phyloP scores from a whole-genome alignment of 2,888 invertebrate species.

The Halocaridina rubra region DNA sequence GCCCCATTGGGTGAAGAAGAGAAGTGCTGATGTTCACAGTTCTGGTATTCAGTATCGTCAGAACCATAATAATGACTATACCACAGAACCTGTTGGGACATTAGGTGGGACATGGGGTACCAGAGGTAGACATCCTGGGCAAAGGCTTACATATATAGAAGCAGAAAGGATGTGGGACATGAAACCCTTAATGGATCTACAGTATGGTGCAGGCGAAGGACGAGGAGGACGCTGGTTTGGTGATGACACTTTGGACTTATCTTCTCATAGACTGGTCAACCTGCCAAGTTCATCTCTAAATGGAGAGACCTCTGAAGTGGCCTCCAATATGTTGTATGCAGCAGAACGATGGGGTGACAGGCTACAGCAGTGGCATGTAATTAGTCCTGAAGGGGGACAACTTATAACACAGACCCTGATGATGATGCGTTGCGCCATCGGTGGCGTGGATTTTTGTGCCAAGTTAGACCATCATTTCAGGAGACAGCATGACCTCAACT shows the following conservation, averaged over 20 bases:
- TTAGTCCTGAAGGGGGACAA: conserved; percentile 27
- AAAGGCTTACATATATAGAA: not conserved
- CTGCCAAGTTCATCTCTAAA: not conserved
- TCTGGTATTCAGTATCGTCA: not conserved
- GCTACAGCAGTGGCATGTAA: conserved; percentile 29
- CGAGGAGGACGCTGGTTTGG: not conserved
- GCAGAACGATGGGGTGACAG: conserved; percentile 36
- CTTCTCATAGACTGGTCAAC: conserved; percentile 7
- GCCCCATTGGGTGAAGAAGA: conserved; percentile 6
- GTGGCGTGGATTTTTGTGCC: conserved; percentile 32
- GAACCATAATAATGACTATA: not conserved
- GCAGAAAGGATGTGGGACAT: not conserved
- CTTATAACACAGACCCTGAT: conserved; percentile 22
- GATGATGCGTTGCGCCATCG: conserved; percentile 44
- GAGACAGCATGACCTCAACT: conserved; percentile 41
- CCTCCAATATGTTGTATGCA: conserved; percentile 13
- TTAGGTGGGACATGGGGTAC: not conserved
- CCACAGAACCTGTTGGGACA: not conserved
- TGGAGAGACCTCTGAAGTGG: not conserved
- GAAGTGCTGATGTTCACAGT: not conserved
- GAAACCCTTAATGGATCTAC: conserved; percentile 6
- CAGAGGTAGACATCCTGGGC: not conserved
- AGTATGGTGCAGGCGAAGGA: not conserved
- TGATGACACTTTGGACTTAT: not conserved
- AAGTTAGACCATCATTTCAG: conserved; percentile 48